These are phyloP conservation scores for Stratiomys singularior DNA, from an alignment of 2,888 invertebrate genomes.

Conservation along the genomic window DNA sequence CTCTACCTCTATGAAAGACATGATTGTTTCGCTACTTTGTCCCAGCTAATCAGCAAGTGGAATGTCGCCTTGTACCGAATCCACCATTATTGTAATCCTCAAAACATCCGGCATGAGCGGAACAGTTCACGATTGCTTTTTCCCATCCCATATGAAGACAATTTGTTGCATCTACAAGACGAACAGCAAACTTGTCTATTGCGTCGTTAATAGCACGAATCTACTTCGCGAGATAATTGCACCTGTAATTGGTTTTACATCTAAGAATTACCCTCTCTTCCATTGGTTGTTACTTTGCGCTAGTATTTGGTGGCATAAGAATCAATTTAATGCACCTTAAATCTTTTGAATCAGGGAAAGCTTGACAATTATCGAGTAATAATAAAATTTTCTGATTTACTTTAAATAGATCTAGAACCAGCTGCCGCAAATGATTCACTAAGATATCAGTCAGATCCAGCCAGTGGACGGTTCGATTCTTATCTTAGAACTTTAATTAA, in stretches of 20 bases:
- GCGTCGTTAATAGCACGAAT: slow-evolving; percentile 17
- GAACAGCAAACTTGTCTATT: no score
- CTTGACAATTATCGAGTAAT: neutral
- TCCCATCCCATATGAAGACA: no score
- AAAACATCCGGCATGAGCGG: no score
- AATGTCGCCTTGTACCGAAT: no score
- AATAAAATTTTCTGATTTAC: slow-evolving; percentile 11
- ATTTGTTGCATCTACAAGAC: no score
- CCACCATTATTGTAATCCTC: no score
- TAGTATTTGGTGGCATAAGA: neutral
- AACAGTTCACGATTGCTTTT: no score
- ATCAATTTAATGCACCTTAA: slow-evolving; percentile 12
- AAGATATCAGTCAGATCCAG: slow-evolving; percentile 4
- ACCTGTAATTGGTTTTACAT: neutral
- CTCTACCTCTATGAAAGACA: no score
- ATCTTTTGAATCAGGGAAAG: neutral
- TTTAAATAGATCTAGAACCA: neutral
- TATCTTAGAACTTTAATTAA: no score
- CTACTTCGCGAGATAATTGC: slow-evolving; percentile 9
- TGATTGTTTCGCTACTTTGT: no score
- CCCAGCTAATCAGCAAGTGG: no score
- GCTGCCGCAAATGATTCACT: slow-evolving; percentile 6
- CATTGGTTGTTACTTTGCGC: slow-evolving; percentile 14
- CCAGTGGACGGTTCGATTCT: neutral
- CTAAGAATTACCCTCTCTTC: slow-evolving; percentile 4